Base-by-base conservation (phyloP, 2,113 vertebrate genomes). In the Oreochromis tanganicae region DNA sequence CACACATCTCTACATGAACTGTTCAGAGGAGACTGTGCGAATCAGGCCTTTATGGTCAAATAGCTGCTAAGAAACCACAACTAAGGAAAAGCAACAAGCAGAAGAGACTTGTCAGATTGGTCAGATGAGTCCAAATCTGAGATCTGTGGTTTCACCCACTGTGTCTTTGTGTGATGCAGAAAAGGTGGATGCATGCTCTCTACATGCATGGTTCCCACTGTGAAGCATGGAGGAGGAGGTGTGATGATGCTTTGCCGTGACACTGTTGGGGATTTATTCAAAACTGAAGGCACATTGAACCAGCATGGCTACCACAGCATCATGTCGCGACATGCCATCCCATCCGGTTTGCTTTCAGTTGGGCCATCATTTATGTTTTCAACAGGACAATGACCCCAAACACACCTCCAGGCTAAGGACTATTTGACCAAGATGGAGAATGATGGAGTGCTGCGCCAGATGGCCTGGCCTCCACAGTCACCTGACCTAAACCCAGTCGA, bases 311-410 rank as follows among this genome's bases (percentile, higher is more conserved):
- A 32, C 6, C 32, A 36, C 34, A 36, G 34, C 56, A 59, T 16
- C 27, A 29, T 59, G 56, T 16, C 0, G 4, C 13, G 0, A 32
- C 24, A 0, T 0, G 7, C 56, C 27, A 59, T 29, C 56, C 16
- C 27, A 17, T 59, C 56, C 0, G 14, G 27, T 59, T 32, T 32
- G 27, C 7, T 9, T 59, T 59, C 1, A 59, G 14, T 59, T 59
- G 27, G 4, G 14, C 56, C 56, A 59, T 59, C 14, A 9, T 59
- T 59, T 3, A 17, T 59, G 24, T 59, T 1, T 59, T 32, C 1
- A 59, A 17, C 1, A 59, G 56, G 56, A 59, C 27, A 59, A 59
- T 59, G 56, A 32, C 56, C 27, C 4, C 56, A 32, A 32, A 32
- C 14, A 59, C 14, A 59, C 27, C 27, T 59, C 56, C 7, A 9